A percentile compares a stretch with the other conserved stretches of the same genome.
Evolutionary conservation across 2,888 invertebrate genomes (phyloP).

Genomic region (Trachelus troglodyta): DNA sequence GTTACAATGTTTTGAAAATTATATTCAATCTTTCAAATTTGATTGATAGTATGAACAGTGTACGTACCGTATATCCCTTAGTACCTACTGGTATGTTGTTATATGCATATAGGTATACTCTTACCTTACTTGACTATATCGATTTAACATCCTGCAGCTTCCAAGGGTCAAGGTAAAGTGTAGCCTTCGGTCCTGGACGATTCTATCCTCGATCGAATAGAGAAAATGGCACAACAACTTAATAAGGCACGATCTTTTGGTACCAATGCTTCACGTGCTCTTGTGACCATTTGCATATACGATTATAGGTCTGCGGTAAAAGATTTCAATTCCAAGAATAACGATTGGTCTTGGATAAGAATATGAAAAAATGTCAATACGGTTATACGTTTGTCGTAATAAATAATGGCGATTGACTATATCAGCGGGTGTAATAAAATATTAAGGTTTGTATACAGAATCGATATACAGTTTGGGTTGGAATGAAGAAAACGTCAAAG

Average conservation of each 20-base stretch:
- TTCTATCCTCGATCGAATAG: constrained; percentile 48
- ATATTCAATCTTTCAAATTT: no score
- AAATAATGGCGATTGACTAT: not conserved
- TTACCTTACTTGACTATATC: no score
- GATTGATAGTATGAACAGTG: no score
- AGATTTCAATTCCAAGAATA: constrained; percentile 43
- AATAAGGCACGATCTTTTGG: constrained; percentile 61
- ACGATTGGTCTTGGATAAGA: constrained; percentile 45
- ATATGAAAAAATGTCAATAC: constrained; percentile 47
- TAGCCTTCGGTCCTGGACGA: constrained; percentile 8
- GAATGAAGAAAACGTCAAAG: no score
- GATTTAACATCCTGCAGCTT: constrained; percentile 13
- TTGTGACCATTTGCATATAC: constrained; percentile 64
- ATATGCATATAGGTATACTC: no score
- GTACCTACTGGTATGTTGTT: no score
- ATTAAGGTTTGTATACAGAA: no score
- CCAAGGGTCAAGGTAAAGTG: constrained; percentile 58
- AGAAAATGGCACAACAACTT: constrained; percentile 64
- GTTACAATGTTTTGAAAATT: no score
- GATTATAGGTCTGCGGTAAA: constrained; percentile 57
- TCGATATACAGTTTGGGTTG: no score
- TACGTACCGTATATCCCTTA: no score
- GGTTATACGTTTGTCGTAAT: not conserved
- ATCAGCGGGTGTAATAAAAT: no score
- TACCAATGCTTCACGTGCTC: constrained; percentile 60